A percentile compares a stretch with the other conserved stretches of the same genome.
Evolutionary conservation across 2,888 invertebrate species (phyloP).

Genomic region (Pseudococcus viburni): DNA sequence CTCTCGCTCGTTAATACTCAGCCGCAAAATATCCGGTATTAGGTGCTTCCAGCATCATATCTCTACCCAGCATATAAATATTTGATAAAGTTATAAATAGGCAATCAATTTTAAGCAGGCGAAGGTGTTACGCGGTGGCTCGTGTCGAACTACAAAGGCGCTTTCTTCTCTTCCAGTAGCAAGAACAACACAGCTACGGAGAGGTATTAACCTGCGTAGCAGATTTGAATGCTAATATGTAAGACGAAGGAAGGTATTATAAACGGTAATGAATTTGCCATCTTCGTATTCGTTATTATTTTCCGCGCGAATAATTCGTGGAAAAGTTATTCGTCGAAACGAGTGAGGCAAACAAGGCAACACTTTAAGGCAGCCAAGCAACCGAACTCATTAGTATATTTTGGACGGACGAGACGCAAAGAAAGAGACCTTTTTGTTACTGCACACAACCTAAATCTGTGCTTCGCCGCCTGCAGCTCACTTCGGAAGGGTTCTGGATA

Average conservation of each 20-base stretch:
- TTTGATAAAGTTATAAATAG: slow-evolving; percentile 15
- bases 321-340: slow-evolving; percentile 51
- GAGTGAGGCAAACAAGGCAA: background rate
- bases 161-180: background rate
- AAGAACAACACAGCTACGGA: background rate
- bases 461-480: background rate
- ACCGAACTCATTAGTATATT: slow-evolving; percentile 59
- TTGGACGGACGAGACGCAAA: slow-evolving; percentile 15
- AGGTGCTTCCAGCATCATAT: background rate
- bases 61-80: background rate
- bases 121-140: background rate
- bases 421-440: background rate
- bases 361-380: background rate
- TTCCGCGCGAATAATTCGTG: slow-evolving; percentile 49
- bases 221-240: slow-evolving; percentile 29
- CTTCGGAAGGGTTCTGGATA: background rate
- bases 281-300: slow-evolving; percentile 61
- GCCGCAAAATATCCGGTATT: slow-evolving; percentile 28
- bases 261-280: slow-evolving; percentile 56
- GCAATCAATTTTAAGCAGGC: slow-evolving; percentile 25
- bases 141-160: slow-evolving; percentile 30
- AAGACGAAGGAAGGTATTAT: slow-evolving; percentile 49
- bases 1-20: background rate
- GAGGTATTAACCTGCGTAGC: background rate
- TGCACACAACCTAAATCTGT: background rate